Evolutionary conservation across 1,140 invertebrate species (phyloP).

Genomic region (Diorhabda carinulata): DNA sequence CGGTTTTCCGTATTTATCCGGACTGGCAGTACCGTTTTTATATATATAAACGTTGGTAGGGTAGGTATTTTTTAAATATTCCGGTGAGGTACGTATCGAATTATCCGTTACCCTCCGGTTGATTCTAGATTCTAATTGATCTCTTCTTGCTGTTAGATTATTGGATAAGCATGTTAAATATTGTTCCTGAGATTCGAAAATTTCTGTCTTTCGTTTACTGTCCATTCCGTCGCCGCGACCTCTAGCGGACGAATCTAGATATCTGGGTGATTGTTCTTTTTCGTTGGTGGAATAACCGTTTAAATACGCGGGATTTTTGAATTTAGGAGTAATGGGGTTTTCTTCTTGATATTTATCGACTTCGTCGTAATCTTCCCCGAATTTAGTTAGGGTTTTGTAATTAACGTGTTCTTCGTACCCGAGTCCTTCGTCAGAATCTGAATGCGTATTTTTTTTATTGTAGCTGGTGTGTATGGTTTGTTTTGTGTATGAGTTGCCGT

Average conservation of each 20-base stretch:
- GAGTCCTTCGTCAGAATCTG: slow-evolving; percentile 72
- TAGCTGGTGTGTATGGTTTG: slow-evolving; percentile 56
- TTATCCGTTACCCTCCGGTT: slow-evolving; percentile 56
- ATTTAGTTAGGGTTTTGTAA: slow-evolving; percentile 36
- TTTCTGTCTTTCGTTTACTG: slow-evolving; percentile 53
- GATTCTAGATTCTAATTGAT: slow-evolving; percentile 69
- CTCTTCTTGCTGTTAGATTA: slow-evolving; percentile 66
- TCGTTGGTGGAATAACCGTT: slow-evolving; percentile 32
- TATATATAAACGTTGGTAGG: slow-evolving; percentile 53
- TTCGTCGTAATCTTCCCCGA: slow-evolving; percentile 36
- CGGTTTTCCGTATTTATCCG: slow-evolving; percentile 52
- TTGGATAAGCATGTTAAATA: slow-evolving; percentile 36
- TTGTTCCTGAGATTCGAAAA: slow-evolving; percentile 43
- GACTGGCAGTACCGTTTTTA: slow-evolving; percentile 47
- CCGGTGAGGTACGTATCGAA: slow-evolving; percentile 51
- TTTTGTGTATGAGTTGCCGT: slow-evolving; percentile 45
- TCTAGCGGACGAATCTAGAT: slow-evolving; percentile 50
- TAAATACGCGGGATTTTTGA: slow-evolving; percentile 29
- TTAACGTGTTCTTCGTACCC: slow-evolving; percentile 58
- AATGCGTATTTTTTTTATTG: slow-evolving; percentile 50
- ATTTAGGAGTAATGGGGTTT: slow-evolving; percentile 42
- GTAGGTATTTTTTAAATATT: slow-evolving; percentile 49
- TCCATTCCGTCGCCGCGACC: slow-evolving; percentile 66
- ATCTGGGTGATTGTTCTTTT: slow-evolving; percentile 39
- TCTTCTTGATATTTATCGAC: slow-evolving; percentile 37